phyloP scores from a whole-genome alignment of 1,140 invertebrate species.

The Drosophila nannoptera region DNA sequence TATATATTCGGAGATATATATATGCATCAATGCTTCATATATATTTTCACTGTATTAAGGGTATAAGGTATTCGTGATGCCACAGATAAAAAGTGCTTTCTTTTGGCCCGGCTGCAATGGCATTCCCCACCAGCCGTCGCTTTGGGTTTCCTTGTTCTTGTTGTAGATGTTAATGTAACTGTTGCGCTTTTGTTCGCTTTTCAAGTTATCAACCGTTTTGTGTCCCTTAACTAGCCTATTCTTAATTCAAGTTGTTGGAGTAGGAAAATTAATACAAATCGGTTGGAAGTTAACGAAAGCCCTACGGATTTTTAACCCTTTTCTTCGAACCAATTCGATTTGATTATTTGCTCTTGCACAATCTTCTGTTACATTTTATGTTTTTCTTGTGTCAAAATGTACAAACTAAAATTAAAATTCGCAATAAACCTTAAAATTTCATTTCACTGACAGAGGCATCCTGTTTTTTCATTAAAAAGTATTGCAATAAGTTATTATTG shows the following conservation, averaged over 20 bases:
- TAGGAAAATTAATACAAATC: conserved; percentile 6
- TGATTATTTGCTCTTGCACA: background rate
- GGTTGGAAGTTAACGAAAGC: too few relatives aligned
- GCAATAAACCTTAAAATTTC: too few relatives aligned
- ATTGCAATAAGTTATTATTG: too few relatives aligned
- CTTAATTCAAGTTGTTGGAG: conserved; percentile 26
- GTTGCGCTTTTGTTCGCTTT: conserved; percentile 53
- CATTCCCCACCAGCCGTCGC: conserved; percentile 29
- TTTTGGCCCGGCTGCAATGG: conserved; percentile 36
- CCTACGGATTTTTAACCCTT: background rate
- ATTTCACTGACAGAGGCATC: too few relatives aligned
- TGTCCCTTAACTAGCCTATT: conserved; percentile 12
- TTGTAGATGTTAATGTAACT: conserved; percentile 48
- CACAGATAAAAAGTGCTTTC: background rate
- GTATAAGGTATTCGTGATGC: background rate
- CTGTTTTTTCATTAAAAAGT: too few relatives aligned
- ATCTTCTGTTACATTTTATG: background rate
- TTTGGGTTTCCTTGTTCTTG: conserved; percentile 32
- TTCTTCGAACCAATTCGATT: background rate
- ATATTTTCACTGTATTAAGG: background rate
- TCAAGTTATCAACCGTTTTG: conserved; percentile 20
- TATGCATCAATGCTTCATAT: background rate
- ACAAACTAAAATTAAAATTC: too few relatives aligned
- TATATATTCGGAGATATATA: background rate
- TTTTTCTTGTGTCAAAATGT: too few relatives aligned